These are phyloP conservation scores for Centrocercus urophasianus DNA, from an alignment of 2,113 vertebrate species.

Conservation along the genomic window DNA sequence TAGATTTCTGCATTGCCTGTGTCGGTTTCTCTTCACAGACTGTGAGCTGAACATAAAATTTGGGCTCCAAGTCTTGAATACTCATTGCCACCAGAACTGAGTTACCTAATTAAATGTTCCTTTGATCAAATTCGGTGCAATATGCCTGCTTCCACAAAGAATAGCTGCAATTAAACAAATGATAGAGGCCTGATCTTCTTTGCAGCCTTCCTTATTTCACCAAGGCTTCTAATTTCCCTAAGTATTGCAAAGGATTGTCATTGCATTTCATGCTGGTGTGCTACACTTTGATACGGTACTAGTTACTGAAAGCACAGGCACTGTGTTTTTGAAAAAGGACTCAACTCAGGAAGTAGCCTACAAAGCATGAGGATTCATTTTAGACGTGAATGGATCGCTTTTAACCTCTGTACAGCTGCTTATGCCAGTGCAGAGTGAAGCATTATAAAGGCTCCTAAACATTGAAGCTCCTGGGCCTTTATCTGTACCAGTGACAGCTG, in stretches of 20 bases:
- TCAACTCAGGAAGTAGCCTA: background rate
- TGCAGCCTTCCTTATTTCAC: background rate
- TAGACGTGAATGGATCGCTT: background rate
- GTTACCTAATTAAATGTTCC: background rate
- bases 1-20: background rate
- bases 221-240: background rate
- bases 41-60: background rate
- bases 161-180: background rate
- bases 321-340: background rate
- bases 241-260: background rate
- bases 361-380: accelerated
- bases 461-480: background rate
- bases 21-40: background rate
- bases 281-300: background rate
- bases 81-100: background rate
- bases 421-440: background rate
- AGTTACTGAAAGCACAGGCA: background rate
- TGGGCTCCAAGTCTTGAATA: background rate
- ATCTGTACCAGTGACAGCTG: background rate
- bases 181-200: background rate
- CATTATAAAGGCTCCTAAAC: background rate
- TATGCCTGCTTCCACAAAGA: background rate
- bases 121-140: background rate
- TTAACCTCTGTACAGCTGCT: background rate
- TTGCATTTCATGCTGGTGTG: background rate